Evolutionary conservation across 1,140 invertebrate species (phyloP).

Genomic region (Lerema accius): DNA sequence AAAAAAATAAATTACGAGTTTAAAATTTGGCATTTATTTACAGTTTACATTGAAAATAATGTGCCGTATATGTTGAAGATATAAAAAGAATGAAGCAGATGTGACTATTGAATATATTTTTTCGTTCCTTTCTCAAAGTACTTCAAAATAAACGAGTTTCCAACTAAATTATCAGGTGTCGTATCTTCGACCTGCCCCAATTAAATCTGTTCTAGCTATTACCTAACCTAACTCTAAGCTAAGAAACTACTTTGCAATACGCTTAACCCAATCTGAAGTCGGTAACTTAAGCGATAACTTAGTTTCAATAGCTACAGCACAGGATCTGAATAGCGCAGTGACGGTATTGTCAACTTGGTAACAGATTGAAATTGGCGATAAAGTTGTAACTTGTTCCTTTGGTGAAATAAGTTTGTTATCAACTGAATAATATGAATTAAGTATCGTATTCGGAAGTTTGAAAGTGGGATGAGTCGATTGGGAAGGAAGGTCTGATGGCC

Average conservation of each 20-base stretch:
- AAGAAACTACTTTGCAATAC: neutral
- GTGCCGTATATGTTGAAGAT: too few relatives aligned
- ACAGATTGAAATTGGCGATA: constrained; percentile 11
- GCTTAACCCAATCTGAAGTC: neutral
- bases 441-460: constrained; percentile 1
- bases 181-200: too few relatives aligned
- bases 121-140: too few relatives aligned
- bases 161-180: too few relatives aligned
- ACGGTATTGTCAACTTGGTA: constrained; percentile 10
- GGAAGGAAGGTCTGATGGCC: neutral
- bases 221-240: neutral
- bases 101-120: too few relatives aligned
- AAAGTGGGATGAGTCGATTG: neutral
- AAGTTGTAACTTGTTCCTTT: constrained; percentile 2
- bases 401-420: constrained; percentile 1
- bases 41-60: too few relatives aligned
- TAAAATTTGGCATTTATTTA: too few relatives aligned
- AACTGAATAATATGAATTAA: neutral
- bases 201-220: neutral
- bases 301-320: constrained; percentile 9
- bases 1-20: too few relatives aligned
- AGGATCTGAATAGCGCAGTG: constrained; percentile 8
- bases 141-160: too few relatives aligned
- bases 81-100: too few relatives aligned
- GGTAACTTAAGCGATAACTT: constrained; percentile 9